phyloP scores from a whole-genome alignment of 2,113 vertebrate genomes.

The Coreoperca whiteheadi region DNA sequence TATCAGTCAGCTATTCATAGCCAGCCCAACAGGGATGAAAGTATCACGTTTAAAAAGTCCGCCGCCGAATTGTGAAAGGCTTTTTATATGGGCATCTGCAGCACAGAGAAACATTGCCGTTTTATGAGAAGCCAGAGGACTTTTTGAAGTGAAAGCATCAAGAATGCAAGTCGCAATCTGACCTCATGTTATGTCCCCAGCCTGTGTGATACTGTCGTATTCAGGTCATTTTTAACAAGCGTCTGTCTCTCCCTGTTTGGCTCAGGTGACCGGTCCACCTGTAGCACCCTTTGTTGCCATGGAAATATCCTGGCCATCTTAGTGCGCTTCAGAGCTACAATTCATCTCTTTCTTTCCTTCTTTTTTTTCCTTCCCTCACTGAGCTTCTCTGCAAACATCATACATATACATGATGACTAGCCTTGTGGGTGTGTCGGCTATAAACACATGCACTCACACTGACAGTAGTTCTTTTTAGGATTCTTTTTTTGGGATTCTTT shows the following conservation, averaged over 20 bases:
- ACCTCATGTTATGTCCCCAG: slow-evolving; percentile 74
- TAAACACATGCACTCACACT: slow-evolving; percentile 30
- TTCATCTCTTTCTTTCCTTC: slow-evolving; percentile 37
- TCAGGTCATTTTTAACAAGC: slow-evolving; percentile 83
- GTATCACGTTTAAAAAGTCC: slow-evolving; percentile 71
- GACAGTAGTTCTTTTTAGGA: slow-evolving; percentile 11
- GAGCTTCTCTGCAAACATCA: slow-evolving; percentile 46
- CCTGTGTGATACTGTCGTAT: slow-evolving; percentile 77
- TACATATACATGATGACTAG: slow-evolving; percentile 34
- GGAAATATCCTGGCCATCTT: slow-evolving; percentile 74
- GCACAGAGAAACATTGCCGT: slow-evolving; percentile 14
- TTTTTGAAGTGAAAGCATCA: slow-evolving; percentile 69
- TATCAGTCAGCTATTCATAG: slow-evolving; percentile 79
- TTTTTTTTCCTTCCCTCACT: slow-evolving; percentile 27
- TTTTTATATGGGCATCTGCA: slow-evolving; percentile 26
- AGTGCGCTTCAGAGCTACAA: slow-evolving; percentile 56
- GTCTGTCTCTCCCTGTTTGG: slow-evolving; percentile 77
- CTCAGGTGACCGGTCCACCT: slow-evolving; percentile 80
- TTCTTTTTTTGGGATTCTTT: slow-evolving; percentile 28
- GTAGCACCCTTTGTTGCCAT: slow-evolving; percentile 80
- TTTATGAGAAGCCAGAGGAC: slow-evolving; percentile 60
- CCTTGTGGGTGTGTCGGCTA: slow-evolving; percentile 17
- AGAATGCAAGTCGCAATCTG: slow-evolving; percentile 77
- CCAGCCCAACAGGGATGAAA: slow-evolving; percentile 66
- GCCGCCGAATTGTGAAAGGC: slow-evolving; percentile 48